A percentile compares a stretch with the other conserved stretches of the same genome.
Conservation (phyloP, 1,140 invertebrate species). For the Drosophila eugracilis region DNA sequence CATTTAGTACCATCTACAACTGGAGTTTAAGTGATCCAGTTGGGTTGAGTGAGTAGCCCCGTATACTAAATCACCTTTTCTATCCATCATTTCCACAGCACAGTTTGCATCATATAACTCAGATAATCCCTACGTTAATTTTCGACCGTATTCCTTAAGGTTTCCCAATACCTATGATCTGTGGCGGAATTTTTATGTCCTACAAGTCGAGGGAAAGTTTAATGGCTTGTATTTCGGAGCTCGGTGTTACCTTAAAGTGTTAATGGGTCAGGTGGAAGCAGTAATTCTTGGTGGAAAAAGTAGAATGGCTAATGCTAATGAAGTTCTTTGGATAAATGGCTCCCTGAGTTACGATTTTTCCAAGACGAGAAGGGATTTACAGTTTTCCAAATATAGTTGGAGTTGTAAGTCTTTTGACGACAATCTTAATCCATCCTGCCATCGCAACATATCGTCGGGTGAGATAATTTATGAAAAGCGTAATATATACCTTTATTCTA, state of each 20-base stretch:
- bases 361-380: background rate
- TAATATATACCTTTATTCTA: background rate
- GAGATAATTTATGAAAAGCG: background rate
- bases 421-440: slow-evolving; percentile 10
- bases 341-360: slow-evolving; percentile 48
- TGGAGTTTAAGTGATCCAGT: slow-evolving; percentile 21
- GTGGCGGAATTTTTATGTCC: slow-evolving; percentile 21
- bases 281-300: slow-evolving; percentile 21
- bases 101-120: slow-evolving; percentile 16
- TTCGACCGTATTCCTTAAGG: slow-evolving; percentile 14
- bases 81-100: slow-evolving; percentile 23
- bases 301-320: background rate
- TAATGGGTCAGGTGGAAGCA: slow-evolving; percentile 27
- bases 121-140: background rate
- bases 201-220: slow-evolving; percentile 2
- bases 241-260: slow-evolving; percentile 44
- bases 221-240: background rate
- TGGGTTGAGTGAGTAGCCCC: slow-evolving; percentile 24
- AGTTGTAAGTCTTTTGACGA: slow-evolving; percentile 23
- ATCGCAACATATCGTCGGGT: slow-evolving; percentile 27
- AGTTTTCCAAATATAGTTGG: slow-evolving; percentile 46
- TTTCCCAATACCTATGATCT: background rate
- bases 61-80: background rate
- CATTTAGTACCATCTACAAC: background rate
- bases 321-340: slow-evolving; percentile 28